Conservation (phyloP, 2,888 invertebrate genomes). For the Melanargia galathea region DNA sequence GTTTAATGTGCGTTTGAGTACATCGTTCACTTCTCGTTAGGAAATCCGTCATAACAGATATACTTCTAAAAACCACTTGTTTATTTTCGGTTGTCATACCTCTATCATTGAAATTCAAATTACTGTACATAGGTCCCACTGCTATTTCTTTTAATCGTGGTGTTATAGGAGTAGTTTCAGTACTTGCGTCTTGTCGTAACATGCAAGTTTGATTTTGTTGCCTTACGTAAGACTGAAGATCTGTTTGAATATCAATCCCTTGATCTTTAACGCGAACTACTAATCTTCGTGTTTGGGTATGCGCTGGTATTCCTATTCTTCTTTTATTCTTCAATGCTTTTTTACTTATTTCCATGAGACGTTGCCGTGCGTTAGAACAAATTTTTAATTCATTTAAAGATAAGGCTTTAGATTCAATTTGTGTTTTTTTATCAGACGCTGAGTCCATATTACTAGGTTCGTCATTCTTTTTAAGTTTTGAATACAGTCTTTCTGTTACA, state of each 20-base stretch:
- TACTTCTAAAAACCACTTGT: slow-evolving; percentile 56
- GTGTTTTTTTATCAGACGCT: slow-evolving; percentile 61
- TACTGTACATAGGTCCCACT: slow-evolving; percentile 64
- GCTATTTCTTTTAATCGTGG: slow-evolving; percentile 76
- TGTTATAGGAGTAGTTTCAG: slow-evolving; percentile 72
- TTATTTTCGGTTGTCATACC: slow-evolving; percentile 63
- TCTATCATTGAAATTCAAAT: slow-evolving; percentile 58
- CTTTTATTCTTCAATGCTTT: slow-evolving; percentile 80
- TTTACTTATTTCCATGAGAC: slow-evolving; percentile 82
- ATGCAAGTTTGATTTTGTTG: slow-evolving; percentile 56
- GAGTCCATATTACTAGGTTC: slow-evolving; percentile 68
- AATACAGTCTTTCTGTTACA: slow-evolving; percentile 86
- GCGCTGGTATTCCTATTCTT: slow-evolving; percentile 76
- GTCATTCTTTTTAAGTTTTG: slow-evolving; percentile 80
- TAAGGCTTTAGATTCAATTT: slow-evolving; percentile 48
- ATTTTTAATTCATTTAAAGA: slow-evolving; percentile 80
- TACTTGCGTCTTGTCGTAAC: slow-evolving; percentile 61
- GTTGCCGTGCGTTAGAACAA: slow-evolving; percentile 82
- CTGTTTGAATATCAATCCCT: slow-evolving; percentile 78
- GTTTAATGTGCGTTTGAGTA: slow-evolving; percentile 64
- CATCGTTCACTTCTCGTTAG: slow-evolving; percentile 53
- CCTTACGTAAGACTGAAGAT: slow-evolving; percentile 69
- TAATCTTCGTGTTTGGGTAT: slow-evolving; percentile 82
- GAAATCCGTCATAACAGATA: slow-evolving; percentile 69
- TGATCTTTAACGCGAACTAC: slow-evolving; percentile 82